Percentiles rank a stretch among this genome's conserved stretches.
Evolutionary conservation across 2,888 invertebrate genomes (phyloP).

Genomic region (Malachius bipustulatus): DNA sequence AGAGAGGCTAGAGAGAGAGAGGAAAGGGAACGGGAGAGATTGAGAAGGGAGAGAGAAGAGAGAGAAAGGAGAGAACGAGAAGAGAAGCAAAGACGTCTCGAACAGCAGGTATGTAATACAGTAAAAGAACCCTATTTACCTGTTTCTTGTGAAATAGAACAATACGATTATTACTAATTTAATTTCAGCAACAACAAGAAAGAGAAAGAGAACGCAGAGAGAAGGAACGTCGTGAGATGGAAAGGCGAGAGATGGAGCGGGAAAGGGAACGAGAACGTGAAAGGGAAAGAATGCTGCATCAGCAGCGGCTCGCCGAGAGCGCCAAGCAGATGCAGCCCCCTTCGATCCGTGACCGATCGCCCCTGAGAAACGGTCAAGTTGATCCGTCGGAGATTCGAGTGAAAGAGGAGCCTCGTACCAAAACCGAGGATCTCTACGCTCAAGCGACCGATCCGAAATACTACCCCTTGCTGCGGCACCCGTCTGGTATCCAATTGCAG

Average conservation of each 20-base stretch:
- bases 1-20: constrained; percentile 50
- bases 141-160: too few relatives aligned
- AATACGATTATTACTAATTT: too few relatives aligned
- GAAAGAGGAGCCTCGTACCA: constrained; percentile 51
- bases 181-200: constrained; percentile 30
- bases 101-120: constrained; percentile 38
- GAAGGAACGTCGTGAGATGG: constrained; percentile 41
- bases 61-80: constrained; percentile 47
- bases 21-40: constrained; percentile 43
- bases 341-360: constrained; percentile 54
- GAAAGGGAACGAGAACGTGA: constrained; percentile 48
- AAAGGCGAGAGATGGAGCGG: constrained; percentile 46
- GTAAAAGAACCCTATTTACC: too few relatives aligned
- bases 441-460: constrained; percentile 39
- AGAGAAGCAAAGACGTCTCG: constrained; percentile 36
- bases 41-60: constrained; percentile 45
- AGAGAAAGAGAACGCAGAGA: constrained; percentile 41
- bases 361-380: constrained; percentile 55
- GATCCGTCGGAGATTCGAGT: constrained; percentile 42
- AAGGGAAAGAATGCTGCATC: constrained; percentile 45
- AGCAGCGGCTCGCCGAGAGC: constrained; percentile 41
- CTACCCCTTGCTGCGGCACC: constrained; percentile 42
- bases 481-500: constrained; percentile 40
- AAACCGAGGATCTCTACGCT: constrained; percentile 31
- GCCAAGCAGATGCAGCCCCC: constrained; percentile 36